Conservation (phyloP, 2,113 vertebrate genomes). For the Oceanites oceanicus region DNA sequence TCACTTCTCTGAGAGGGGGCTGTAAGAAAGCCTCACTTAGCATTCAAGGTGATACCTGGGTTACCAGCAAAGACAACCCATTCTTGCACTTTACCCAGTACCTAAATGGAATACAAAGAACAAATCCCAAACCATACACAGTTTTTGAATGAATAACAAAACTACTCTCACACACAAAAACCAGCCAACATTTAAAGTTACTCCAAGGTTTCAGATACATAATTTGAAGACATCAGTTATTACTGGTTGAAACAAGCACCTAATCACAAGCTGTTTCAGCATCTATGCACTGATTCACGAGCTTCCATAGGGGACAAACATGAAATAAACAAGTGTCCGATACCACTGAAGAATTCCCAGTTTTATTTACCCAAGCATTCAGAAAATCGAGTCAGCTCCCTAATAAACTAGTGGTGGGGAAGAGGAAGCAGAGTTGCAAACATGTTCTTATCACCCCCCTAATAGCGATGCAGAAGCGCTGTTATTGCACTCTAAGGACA, state of each 20-base stretch:
- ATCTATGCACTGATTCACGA: background rate
- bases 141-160: background rate
- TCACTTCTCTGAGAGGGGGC: background rate
- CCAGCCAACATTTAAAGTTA: background rate
- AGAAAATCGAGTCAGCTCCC: background rate
- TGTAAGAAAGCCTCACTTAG: background rate
- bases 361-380: background rate
- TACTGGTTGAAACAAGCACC: background rate
- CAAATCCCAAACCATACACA: background rate
- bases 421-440: background rate
- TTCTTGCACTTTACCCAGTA: background rate
- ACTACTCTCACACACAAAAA: background rate
- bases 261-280: background rate
- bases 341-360: background rate
- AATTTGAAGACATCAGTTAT: background rate
- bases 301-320: background rate
- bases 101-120: background rate
- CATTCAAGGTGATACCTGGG: background rate
- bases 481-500: background rate
- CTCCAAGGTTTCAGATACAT: background rate
- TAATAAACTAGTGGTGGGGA: background rate
- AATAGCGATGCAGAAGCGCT: background rate
- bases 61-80: background rate
- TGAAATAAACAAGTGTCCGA: background rate
- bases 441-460: background rate